A percentile compares a stretch with the other conserved stretches of the same genome.
These are phyloP conservation scores for Eupleurogrammus muticus DNA, from an alignment of 2,797 vertebrate species.

Conservation along the genomic window DNA sequence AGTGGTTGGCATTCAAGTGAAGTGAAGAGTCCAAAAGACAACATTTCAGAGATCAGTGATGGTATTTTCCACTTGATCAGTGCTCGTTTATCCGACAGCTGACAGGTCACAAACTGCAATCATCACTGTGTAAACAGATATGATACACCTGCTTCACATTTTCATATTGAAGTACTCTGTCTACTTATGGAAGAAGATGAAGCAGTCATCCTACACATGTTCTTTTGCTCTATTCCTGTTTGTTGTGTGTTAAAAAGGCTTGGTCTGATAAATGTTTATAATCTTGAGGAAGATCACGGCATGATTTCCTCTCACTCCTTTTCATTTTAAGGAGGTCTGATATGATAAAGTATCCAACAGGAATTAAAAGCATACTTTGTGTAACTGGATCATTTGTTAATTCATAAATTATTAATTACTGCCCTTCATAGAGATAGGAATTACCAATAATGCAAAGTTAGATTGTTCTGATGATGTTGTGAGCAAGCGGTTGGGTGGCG, in stretches of 20 bases:
- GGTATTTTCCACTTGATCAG: constrained; percentile 17
- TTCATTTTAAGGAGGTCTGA: no score
- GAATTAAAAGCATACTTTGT: no score
- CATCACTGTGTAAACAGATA: constrained; percentile 14
- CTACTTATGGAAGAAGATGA: not conserved
- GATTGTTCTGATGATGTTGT: no score
- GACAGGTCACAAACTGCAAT: constrained; percentile 15
- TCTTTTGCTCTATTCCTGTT: not conserved
- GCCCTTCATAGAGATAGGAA: no score
- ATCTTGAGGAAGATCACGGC: not conserved
- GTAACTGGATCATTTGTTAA: no score
- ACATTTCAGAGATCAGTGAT: constrained; percentile 18
- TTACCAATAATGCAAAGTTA: no score
- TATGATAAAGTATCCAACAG: not conserved
- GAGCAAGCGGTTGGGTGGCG: no score
- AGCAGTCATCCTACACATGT: not conserved
- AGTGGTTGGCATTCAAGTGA: constrained; percentile 37
- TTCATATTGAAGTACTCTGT: not conserved
- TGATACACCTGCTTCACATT: constrained; percentile 19
- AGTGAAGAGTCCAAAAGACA: constrained; percentile 15
- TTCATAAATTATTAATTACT: no score
- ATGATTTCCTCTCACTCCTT: no score
- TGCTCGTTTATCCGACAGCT: constrained; percentile 6
- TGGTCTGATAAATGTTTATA: not conserved
- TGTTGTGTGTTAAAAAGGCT: constrained; percentile 4